Evolutionary conservation across 1,140 invertebrate genomes (phyloP), one percentile per base, ranked within the genome.

Genomic region (Eulimnadia texana): DNA sequence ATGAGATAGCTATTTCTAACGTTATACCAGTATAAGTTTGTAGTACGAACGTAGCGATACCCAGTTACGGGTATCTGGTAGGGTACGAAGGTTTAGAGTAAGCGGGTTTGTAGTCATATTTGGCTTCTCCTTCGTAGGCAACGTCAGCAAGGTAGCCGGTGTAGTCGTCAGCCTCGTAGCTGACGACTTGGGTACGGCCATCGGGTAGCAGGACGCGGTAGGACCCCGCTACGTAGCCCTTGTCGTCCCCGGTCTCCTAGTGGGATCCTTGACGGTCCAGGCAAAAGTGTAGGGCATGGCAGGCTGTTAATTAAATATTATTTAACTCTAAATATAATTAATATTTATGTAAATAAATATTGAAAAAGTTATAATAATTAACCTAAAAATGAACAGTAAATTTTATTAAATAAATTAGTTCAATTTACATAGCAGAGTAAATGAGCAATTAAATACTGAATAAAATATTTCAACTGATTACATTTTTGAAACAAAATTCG

Each of bases 191-290:
- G 22, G 50, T 50, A 23, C 85, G 77, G 25, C 85, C 86, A 72
- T 88, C 86, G 2, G 86, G 85, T 27, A 89, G 72, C 20, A 84
- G 74, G 29, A 88, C 84, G 65, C 84, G 82, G 74, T 89, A 88
- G 63, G 80, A 77, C 53, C 86, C 85, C n/a, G 24, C 58, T 11
- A 84, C 84, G n/a, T 74, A 60, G 28, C 62, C 72, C 50, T 81
- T 77, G 11, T 82, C 85, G 62, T 78, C 74, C 51, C 77, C 74
- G 60, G 76, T 76, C 70, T 88, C 85, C 60, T 79, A 76, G 68
- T 88, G 85, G 10, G 84, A 82, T 88, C 85, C 63, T 77, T 75
- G 22, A 89, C 83, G 63, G 80, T 72, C 72, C 87, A 88, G 27
- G 84, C 84, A 66, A 87, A 88, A 64, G 82, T 80, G 73, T 87